Conservation (phyloP, 1,140 invertebrate genomes). For the Planococcus citri region DNA sequence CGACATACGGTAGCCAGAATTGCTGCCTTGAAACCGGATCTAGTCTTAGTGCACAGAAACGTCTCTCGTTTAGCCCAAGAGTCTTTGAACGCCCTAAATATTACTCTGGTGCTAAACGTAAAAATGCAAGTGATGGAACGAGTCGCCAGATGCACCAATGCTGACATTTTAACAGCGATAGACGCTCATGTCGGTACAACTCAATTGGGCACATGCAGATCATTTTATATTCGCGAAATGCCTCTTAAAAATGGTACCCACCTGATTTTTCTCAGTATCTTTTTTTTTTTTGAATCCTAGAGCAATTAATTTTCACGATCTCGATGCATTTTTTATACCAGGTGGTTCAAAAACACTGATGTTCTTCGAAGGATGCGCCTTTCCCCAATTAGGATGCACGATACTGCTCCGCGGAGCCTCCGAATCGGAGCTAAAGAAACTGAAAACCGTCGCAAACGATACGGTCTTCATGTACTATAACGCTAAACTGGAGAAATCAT, state of each 20-base stretch:
- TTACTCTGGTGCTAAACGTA: slow-evolving; percentile 80
- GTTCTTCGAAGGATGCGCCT: slow-evolving; percentile 83
- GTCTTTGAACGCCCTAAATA: slow-evolving; percentile 58
- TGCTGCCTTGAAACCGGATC: slow-evolving; percentile 63
- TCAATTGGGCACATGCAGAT: slow-evolving; percentile 71
- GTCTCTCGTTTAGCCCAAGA: slow-evolving; percentile 84
- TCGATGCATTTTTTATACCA: slow-evolving; percentile 30
- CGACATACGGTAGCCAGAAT: slow-evolving; percentile 81
- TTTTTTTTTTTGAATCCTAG: neutral
- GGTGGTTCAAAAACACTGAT: slow-evolving; percentile 70
- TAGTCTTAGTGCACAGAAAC: slow-evolving; percentile 79
- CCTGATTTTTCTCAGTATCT: too few species aligned
- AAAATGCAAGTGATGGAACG: slow-evolving; percentile 73
- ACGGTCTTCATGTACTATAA: slow-evolving; percentile 82
- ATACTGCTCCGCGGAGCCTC: slow-evolving; percentile 72
- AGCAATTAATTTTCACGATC: neutral
- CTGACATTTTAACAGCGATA: slow-evolving; percentile 77
- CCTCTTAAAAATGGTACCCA: slow-evolving; percentile 39
- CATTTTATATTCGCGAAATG: slow-evolving; percentile 68
- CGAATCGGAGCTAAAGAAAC: slow-evolving; percentile 57
- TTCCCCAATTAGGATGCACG: slow-evolving; percentile 73
- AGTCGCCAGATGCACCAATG: slow-evolving; percentile 66
- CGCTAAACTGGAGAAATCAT: slow-evolving; percentile 80
- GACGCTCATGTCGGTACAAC: slow-evolving; percentile 75
- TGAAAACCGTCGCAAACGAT: slow-evolving; percentile 70